Percentiles rank a stretch among this genome's conserved stretches.
Conservation (phyloP, 2,113 vertebrate genomes). For the Trachemys scripta region DNA sequence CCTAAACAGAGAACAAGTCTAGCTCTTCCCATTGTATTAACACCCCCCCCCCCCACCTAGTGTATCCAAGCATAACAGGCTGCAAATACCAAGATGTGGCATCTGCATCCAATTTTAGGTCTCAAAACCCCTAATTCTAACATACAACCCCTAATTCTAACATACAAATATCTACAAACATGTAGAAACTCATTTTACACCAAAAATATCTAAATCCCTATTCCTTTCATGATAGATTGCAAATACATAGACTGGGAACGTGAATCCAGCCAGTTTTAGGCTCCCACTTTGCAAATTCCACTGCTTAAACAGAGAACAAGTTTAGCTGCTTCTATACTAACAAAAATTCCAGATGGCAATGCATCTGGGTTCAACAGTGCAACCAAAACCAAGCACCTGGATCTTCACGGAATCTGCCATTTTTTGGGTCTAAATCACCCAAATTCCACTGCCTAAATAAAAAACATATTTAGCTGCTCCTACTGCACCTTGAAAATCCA, state of each 20-base stretch:
- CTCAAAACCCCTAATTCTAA: rapidly evolving
- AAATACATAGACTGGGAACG: conserved; percentile 17
- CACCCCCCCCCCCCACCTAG: rapidly evolving
- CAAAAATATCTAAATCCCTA: not conserved
- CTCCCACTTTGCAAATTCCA: not conserved
- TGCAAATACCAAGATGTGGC: not conserved
- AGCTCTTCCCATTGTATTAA: not conserved
- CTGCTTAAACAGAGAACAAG: not conserved
- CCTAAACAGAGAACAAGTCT: not conserved
- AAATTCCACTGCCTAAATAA: not conserved
- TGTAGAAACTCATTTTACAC: not conserved
- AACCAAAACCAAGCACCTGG: not conserved
- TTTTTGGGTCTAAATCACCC: conserved; percentile 26
- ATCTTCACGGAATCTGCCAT: conserved; percentile 2
- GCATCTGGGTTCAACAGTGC: not conserved
- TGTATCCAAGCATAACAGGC: not conserved
- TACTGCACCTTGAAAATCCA: not conserved
- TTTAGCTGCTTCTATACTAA: not conserved
- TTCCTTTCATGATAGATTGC: conserved; percentile 11
- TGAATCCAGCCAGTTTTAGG: conserved; percentile 21
- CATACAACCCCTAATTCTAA: not conserved
- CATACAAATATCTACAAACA: no score
- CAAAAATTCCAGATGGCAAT: not conserved
- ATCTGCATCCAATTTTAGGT: not conserved
- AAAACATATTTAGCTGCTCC: not conserved